A percentile compares a stretch with the other conserved stretches of the same genome.
Conservation (phyloP, 2,888 invertebrate genomes). For the Carcina quercana region DNA sequence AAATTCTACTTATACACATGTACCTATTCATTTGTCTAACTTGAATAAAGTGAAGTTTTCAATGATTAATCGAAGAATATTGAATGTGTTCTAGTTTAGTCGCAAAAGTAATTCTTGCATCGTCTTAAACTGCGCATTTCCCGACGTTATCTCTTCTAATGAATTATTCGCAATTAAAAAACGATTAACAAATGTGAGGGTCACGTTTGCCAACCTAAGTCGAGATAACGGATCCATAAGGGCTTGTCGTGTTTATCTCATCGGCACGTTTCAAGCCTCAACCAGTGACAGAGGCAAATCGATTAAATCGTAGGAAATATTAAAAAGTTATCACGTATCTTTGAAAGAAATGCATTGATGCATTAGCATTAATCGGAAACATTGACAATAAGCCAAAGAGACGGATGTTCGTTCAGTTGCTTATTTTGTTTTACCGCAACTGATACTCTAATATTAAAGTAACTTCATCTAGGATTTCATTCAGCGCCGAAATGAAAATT, state of each 20-base stretch:
- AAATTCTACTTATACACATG: too few species aligned
- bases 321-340: background rate
- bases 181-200: conserved; percentile 52
- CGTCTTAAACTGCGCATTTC: conserved; percentile 36
- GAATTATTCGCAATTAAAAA: conserved; percentile 68
- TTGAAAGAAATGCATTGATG: background rate
- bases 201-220: conserved; percentile 60
- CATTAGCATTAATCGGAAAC: too few species aligned
- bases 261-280: conserved; percentile 6
- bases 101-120: conserved; percentile 33
- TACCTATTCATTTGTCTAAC: too few species aligned
- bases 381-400: too few species aligned
- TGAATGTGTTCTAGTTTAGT: conserved; percentile 20
- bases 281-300: too few species aligned
- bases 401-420: too few species aligned
- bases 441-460: too few species aligned
- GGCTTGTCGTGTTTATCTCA: background rate
- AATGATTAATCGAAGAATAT: too few species aligned
- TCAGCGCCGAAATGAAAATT: too few species aligned
- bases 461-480: too few species aligned
- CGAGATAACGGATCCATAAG: conserved; percentile 29
- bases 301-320: background rate
- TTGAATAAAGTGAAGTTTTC: too few species aligned
- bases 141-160: conserved; percentile 61
- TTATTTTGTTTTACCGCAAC: too few species aligned